Evolutionary conservation across 2,797 vertebrate genomes (phyloP).

Genomic region (Siniperca obscura): DNA sequence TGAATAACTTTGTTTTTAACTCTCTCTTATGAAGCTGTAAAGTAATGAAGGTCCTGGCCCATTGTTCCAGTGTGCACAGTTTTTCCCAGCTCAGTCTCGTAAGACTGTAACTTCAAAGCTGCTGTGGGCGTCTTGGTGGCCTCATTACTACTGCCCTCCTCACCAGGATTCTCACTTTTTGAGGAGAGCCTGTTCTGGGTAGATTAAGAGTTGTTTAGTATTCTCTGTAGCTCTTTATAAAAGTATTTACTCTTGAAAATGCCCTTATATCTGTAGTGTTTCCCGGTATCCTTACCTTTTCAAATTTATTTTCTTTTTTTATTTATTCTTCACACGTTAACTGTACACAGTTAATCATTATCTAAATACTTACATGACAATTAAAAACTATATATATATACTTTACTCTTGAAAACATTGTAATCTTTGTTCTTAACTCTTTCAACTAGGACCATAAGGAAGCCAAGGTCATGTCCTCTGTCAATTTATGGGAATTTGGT

Average conservation of each 20-base stretch:
- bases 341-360: neutral
- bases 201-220: neutral
- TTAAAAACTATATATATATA: neutral
- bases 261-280: neutral
- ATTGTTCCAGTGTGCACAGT: neutral
- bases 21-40: neutral
- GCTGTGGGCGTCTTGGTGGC: neutral
- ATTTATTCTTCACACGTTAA: neutral
- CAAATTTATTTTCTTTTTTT: neutral
- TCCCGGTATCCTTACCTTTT: neutral
- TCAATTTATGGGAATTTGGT: too few species aligned
- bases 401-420: too few species aligned
- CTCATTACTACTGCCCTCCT: neutral
- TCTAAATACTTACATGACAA: neutral
- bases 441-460: too few species aligned
- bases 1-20: neutral
- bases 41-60: neutral
- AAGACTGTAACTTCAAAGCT: constrained; percentile 5
- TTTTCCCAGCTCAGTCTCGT: neutral
- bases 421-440: too few species aligned
- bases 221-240: neutral
- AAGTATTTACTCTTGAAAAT: neutral
- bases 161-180: neutral
- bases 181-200: neutral
- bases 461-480: too few species aligned